These are phyloP conservation scores for Perodicticus potto DNA, from an alignment of 2,797 vertebrate genomes.

Conservation along the genomic window DNA sequence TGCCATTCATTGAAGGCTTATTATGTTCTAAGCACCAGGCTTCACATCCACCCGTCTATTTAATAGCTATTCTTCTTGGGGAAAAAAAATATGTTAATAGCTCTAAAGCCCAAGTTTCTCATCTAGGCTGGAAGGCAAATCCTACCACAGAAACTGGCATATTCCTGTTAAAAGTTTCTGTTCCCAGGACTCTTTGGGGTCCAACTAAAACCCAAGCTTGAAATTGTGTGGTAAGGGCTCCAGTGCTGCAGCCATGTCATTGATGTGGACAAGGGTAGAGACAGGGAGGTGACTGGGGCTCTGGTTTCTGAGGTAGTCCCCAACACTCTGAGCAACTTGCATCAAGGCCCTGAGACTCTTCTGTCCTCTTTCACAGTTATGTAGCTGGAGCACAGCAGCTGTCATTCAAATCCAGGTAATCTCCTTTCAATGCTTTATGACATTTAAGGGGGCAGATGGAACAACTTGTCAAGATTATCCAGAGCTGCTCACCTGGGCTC, in stretches of 20 bases:
- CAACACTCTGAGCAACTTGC: background rate
- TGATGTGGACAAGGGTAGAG: background rate
- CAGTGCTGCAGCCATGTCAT: background rate
- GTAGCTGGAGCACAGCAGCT: conserved; percentile 26
- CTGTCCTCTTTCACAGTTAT: conserved; percentile 10
- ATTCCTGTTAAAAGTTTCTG: background rate
- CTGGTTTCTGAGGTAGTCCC: background rate
- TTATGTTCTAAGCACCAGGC: background rate
- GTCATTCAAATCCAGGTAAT: conserved; percentile 61
- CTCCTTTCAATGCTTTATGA: conserved; percentile 41
- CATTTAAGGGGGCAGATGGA: conserved; percentile 63
- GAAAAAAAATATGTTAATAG: background rate
- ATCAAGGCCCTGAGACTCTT: background rate
- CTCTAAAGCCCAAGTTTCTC: background rate
- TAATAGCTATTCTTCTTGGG: conserved; percentile 8
- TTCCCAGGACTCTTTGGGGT: background rate
- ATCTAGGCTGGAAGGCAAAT: conserved; percentile 31
- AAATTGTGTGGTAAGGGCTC: background rate
- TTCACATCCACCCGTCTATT: background rate
- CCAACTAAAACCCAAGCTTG: background rate
- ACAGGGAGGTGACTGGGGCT: background rate
- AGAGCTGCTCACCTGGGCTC: conserved; percentile 18
- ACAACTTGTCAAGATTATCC: conserved; percentile 39
- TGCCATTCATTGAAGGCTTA: background rate
- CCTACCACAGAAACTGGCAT: background rate